Evolutionary conservation across 1,140 invertebrate genomes (phyloP).

Genomic region (Drosophila nigromelanica): DNA sequence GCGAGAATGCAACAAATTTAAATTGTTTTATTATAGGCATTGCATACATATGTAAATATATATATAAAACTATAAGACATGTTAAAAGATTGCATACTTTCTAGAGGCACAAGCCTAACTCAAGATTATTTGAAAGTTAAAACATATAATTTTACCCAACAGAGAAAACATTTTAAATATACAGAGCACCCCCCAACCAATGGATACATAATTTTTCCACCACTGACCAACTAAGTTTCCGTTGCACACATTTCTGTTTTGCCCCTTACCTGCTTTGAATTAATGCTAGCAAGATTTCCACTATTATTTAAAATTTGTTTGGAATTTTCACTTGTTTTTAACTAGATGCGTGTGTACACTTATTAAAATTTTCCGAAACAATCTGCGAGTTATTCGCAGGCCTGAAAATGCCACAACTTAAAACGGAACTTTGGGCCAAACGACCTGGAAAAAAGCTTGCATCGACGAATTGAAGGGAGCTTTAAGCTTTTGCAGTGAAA

Average conservation of each 20-base stretch:
- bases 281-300: background rate
- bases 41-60: background rate
- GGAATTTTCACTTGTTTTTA: background rate
- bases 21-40: background rate
- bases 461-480: slow-evolving; percentile 31
- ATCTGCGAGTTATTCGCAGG: slow-evolving; percentile 54
- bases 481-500: slow-evolving; percentile 70
- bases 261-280: slow-evolving; percentile 29
- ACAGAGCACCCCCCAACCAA: slow-evolving; percentile 18
- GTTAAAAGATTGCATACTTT: background rate
- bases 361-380: slow-evolving; percentile 25
- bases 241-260: slow-evolving; percentile 23
- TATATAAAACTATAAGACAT: too few species aligned
- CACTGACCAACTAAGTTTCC: slow-evolving; percentile 28
- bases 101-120: too few species aligned
- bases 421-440: slow-evolving; percentile 52
- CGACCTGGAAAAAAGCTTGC: slow-evolving; percentile 46
- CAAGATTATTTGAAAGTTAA: too few species aligned
- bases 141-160: background rate
- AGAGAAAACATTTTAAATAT: background rate
- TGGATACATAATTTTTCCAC: slow-evolving; percentile 74
- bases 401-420: slow-evolving; percentile 72
- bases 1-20: background rate
- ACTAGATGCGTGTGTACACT: background rate
- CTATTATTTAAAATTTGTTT: slow-evolving; percentile 11